These are phyloP conservation scores for Guaruba guarouba DNA, from an alignment of 2,113 vertebrate species.

Conservation along the genomic window DNA sequence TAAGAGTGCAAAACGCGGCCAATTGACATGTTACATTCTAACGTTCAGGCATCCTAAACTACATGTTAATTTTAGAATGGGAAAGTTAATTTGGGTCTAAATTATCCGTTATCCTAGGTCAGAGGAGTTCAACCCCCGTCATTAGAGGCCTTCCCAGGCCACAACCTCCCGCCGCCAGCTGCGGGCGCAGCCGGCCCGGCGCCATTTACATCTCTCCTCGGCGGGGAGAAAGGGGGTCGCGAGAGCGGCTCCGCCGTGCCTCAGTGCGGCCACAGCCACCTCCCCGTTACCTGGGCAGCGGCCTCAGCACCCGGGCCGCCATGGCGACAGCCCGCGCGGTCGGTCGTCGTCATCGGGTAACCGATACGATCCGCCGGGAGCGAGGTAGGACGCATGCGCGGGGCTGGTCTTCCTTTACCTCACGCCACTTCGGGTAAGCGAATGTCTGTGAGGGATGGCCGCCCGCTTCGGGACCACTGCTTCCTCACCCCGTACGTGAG, in stretches of 20 bases:
- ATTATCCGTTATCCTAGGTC: not conserved
- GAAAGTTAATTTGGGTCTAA: not conserved
- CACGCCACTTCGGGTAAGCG: too few species aligned
- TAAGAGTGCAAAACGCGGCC: not conserved
- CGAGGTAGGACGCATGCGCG: fast-evolving
- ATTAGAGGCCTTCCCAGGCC: not conserved
- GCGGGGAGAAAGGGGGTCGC: not conserved
- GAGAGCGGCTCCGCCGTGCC: fast-evolving
- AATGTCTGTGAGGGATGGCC: fast-evolving
- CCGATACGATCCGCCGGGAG: fast-evolving
- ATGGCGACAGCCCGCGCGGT: not conserved
- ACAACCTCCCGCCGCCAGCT: not conserved
- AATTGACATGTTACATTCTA: fast-evolving
- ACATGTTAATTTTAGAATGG: fast-evolving
- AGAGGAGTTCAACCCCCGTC: too few species aligned
- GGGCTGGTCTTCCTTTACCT: fast-evolving
- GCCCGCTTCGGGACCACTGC: too few species aligned
- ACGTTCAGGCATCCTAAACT: fast-evolving
- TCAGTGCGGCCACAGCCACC: not conserved
- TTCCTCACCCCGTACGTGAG: not conserved
- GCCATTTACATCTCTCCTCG: not conserved
- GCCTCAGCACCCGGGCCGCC: not conserved
- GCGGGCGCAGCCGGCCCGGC: not conserved
- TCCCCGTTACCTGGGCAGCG: conserved; percentile 12
- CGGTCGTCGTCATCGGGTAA: not conserved